Evolutionary conservation across 2,797 vertebrate genomes (phyloP).

Genomic region (Synanceia verrucosa): DNA sequence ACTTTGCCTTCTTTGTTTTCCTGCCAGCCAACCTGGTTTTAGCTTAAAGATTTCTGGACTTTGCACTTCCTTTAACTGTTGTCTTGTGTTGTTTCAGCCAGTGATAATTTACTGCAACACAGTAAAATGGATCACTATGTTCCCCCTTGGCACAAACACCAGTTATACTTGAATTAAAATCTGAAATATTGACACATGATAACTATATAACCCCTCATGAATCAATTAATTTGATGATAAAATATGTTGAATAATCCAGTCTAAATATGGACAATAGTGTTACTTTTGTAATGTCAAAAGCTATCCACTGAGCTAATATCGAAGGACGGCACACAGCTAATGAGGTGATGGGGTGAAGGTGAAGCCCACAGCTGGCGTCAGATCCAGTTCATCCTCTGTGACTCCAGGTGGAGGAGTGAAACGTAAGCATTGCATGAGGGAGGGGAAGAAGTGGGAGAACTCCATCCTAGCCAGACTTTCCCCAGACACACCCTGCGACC

Average conservation of each 20-base stretch:
- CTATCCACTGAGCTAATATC: neutral
- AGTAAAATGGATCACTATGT: neutral
- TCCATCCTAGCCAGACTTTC: conserved; percentile 67
- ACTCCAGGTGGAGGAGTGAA: conserved; percentile 61
- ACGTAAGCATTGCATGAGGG: conserved; percentile 55
- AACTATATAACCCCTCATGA: too few species aligned
- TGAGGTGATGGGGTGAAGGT: conserved; percentile 35
- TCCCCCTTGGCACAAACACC: neutral
- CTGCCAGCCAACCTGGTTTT: neutral
- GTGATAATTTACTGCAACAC: neutral
- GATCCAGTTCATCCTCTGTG: conserved; percentile 53
- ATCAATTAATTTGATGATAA: too few species aligned
- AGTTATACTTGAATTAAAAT: too few species aligned
- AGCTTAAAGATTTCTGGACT: neutral
- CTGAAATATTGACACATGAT: too few species aligned
- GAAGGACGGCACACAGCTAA: conserved; percentile 55
- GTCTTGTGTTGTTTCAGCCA: neutral
- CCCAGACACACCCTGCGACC: conserved; percentile 54
- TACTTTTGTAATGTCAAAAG: neutral
- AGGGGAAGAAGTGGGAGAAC: conserved; percentile 64
- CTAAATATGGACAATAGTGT: neutral
- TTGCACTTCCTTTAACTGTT: neutral
- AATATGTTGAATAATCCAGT: neutral
- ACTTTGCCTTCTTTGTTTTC: neutral
- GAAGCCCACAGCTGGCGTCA: conserved; percentile 46